Evolutionary conservation across 2,113 vertebrate species (phyloP).

Genomic region (Lasiurus borealis): DNA sequence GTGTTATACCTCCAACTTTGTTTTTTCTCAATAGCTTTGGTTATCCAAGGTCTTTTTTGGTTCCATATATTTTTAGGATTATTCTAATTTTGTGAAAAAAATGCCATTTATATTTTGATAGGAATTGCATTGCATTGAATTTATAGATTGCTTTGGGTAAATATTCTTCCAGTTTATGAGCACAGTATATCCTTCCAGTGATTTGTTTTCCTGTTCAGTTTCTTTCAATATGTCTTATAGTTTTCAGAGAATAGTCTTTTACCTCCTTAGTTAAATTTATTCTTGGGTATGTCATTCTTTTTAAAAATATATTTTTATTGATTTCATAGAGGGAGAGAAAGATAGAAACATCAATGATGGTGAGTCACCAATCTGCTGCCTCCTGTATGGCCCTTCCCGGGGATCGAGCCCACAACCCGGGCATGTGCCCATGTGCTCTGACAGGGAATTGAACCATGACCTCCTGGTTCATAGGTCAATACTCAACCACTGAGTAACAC

Average conservation of each 20-base stretch:
- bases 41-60: neutral
- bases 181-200: neutral
- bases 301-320: too few relatives aligned
- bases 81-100: neutral
- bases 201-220: neutral
- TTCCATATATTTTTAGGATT: neutral
- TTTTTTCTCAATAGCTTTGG: neutral
- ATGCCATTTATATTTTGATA: neutral
- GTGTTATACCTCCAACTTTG: neutral
- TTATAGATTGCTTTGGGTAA: neutral
- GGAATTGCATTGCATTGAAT: neutral
- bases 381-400: too few relatives aligned
- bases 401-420: too few relatives aligned
- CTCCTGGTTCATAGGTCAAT: too few relatives aligned
- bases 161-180: neutral
- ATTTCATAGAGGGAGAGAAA: too few relatives aligned
- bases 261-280: neutral
- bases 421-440: too few relatives aligned
- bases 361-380: too few relatives aligned
- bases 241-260: neutral
- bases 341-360: too few relatives aligned
- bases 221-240: neutral
- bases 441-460: too few relatives aligned
- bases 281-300: neutral
- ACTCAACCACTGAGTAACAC: too few relatives aligned